phyloP scores from a whole-genome alignment of 2,113 vertebrate genomes.

The Pipa parva region DNA sequence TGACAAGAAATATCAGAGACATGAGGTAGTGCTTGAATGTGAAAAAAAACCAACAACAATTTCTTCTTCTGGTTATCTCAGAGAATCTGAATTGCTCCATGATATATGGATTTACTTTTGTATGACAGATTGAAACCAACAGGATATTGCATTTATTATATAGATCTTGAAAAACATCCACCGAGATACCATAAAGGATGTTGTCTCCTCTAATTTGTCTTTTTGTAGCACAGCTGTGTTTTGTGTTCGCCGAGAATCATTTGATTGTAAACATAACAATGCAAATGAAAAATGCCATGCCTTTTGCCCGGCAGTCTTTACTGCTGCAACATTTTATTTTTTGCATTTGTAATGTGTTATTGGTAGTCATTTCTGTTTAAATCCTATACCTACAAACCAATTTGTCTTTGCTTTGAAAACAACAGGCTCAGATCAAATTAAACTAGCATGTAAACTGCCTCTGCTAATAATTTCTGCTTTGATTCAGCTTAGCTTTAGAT shows the following conservation, averaged over 20 bases:
- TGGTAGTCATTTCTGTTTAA: conserved; percentile 66
- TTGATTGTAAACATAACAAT: background rate
- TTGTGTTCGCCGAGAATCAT: background rate
- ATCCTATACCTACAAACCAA: conserved; percentile 60
- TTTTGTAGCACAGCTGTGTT: too few species aligned
- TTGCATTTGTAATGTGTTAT: conserved; percentile 56
- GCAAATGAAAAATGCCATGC: conserved; percentile 36
- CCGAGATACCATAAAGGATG: too few species aligned
- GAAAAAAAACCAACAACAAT: too few species aligned
- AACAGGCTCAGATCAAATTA: conserved; percentile 67
- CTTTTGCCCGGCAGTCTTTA: conserved; percentile 48
- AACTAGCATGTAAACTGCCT: conserved; percentile 68
- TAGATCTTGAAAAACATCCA: too few species aligned
- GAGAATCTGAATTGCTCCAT: too few species aligned
- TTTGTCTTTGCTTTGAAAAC: conserved; percentile 69
- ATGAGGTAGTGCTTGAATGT: too few species aligned
- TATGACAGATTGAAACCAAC: too few species aligned
- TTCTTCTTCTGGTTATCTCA: too few species aligned
- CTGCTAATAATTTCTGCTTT: conserved; percentile 70
- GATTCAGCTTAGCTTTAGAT: conserved; percentile 65
- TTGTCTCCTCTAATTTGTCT: too few species aligned
- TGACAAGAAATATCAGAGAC: too few species aligned
- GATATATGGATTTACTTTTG: too few species aligned
- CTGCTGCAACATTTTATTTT: conserved; percentile 53
- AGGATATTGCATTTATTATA: too few species aligned